phyloP scores from a whole-genome alignment of 2,797 vertebrate species.

The Propithecus perrieri region DNA sequence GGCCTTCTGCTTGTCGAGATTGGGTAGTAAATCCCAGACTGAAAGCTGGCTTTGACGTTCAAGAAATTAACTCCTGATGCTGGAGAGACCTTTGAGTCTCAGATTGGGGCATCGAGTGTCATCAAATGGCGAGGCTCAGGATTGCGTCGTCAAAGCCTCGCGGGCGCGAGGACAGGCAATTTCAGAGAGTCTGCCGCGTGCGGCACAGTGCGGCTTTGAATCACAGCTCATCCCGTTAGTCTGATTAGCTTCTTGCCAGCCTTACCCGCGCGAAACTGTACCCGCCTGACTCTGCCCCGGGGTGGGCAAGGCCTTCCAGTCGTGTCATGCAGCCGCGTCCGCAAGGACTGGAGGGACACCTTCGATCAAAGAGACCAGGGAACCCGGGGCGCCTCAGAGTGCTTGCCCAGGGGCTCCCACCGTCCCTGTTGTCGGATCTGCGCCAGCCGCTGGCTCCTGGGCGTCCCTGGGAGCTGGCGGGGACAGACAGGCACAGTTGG shows the following conservation, averaged over 20 bases:
- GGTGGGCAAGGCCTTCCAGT: not conserved
- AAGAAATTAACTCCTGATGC: not conserved
- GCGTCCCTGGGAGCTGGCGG: not conserved
- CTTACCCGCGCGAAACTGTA: accelerated
- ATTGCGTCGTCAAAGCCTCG: accelerated
- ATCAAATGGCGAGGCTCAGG: not conserved
- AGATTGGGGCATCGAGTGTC: not conserved
- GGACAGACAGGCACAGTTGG: not conserved
- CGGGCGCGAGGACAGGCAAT: not conserved
- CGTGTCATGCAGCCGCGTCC: not conserved
- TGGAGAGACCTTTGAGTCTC: not conserved
- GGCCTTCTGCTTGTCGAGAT: no score
- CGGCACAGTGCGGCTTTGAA: accelerated
- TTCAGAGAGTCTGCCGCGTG: not conserved
- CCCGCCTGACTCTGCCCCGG: not conserved
- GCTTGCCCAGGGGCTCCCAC: not conserved
- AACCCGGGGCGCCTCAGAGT: not conserved
- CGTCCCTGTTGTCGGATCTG: accelerated
- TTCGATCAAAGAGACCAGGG: not conserved
- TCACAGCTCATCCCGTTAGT: not conserved
- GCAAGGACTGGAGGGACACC: no score
- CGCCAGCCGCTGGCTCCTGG: not conserved
- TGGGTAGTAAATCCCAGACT: not conserved
- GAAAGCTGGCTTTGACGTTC: accelerated
- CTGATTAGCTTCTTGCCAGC: not conserved